Conservation (phyloP, 2,888 invertebrate species). For the Noctua fimbriata region DNA sequence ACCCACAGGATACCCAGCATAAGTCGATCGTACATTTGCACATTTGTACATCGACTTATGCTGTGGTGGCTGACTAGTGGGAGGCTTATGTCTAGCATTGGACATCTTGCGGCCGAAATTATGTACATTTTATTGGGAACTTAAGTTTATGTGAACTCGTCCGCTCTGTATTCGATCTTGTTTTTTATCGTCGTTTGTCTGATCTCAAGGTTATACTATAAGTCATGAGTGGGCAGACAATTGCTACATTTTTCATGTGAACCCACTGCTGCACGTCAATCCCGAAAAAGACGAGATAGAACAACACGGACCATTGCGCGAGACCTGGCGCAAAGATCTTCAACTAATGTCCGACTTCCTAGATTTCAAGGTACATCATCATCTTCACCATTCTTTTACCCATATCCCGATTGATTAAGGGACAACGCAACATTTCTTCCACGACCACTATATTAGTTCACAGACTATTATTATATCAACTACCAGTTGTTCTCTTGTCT, state of each 20-base stretch:
- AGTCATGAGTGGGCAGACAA: constrained; percentile 91
- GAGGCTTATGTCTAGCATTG: neutral
- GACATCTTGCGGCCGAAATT: neutral
- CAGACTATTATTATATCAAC: neutral
- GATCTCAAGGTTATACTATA: constrained; percentile 87
- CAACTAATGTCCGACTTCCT: constrained; percentile 91
- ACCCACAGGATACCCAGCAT: neutral
- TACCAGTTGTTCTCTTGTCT: neutral
- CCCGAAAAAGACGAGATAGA: constrained; percentile 84
- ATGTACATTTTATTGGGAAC: neutral
- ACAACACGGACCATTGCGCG: constrained; percentile 83
- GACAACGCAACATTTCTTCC: neutral
- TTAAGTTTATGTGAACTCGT: neutral
- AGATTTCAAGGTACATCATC: constrained; percentile 89
- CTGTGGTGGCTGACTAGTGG: neutral
- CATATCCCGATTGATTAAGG: neutral
- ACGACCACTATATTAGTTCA: neutral
- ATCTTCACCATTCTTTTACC: neutral
- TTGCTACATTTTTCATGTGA: constrained; percentile 90
- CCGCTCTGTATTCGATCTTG: neutral
- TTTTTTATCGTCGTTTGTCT: neutral
- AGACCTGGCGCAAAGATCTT: constrained; percentile 90
- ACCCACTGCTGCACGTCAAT: constrained; percentile 86
- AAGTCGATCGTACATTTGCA: no score
- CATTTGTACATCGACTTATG: no score